Evolutionary conservation across 2,888 invertebrate genomes (phyloP), one percentile per base, ranked within the genome.

Genomic region (Autographa gamma): DNA sequence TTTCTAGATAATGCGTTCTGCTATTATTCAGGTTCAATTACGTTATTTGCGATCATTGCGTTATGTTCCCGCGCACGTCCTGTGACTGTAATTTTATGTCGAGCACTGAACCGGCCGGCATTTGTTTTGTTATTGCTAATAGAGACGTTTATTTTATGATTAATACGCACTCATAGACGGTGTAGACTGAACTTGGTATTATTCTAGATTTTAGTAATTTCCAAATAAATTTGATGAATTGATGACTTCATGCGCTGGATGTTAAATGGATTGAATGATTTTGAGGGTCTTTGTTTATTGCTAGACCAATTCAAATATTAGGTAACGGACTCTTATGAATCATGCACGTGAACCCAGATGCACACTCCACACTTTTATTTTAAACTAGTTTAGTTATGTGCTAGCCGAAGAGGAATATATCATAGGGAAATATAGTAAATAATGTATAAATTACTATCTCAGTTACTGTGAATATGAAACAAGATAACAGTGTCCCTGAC

Each of bases 21-120:
- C 87, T 90, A 87, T 92, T 91, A 91, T 91, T 88, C 81, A 74
- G 83, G 79, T 85, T 88, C 91, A 89, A 93, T 93, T 90, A 89
- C 89, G 85, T 87, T 82, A 74, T 86, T 88, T 84, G 86, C 88
- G 83, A 85, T 84, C 80, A 82, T 83, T 80, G 82, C 80, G 80
- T 82, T 77, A 69, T 84, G 83, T 79, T 74, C 82, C 81, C 77
- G 83, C 85, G 71, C 85, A 86, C 89, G 88, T 88, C 86, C 85
- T 89, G 88, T 87, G 73, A 76, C 82, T 77, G 73, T 79, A 82
- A 79, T 83, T 84, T 83, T 82, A 83, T 82, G 82, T 71, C 75
- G 85, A 84, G 78, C 82, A 86, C 87, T 90, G 86, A 84, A 86
- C 81, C 77, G 81, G 67, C 69, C 61, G 73, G 74, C 73, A 78